Evolutionary conservation across 2,797 vertebrate genomes (phyloP), one percentile per base, ranked within the genome.

Genomic region (Acrossocheilus fasciatus): DNA sequence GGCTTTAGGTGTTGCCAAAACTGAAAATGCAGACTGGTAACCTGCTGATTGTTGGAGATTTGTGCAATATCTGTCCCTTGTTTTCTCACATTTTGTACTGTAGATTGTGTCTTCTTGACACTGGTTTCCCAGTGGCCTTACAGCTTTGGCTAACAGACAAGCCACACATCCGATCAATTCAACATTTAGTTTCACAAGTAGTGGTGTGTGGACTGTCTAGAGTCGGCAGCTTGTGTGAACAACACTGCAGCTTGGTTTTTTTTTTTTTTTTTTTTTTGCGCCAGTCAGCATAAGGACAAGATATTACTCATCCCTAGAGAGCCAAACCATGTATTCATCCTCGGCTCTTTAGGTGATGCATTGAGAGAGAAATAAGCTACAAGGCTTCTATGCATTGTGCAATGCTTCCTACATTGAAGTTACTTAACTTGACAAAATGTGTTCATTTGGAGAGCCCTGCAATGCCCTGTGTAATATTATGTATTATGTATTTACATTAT

Each of bases 201-300:
- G 15, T 76, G 72, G 66, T 84, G 43, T 50, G 59, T 14, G 41
- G 10, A 47, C 69, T 26, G 34, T 82, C 47, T 54, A 54, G 7
- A 0, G n/a, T 75, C 50, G 41, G 30, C 26, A 64, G 70, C 54
- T 72, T 73, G 36, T 39, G 45, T 20, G n/a, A 83, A 83, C 52
- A 34, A 59, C 41, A 47, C 6, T 75, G 41, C 82, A 66, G 43
- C 30, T 81, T 50, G 41, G 11, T 4, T 45, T 66, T 64, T 70
- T 23, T 10, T 52, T 64, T 36, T 36, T 36, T 36, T 36, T 36
- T 36, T 66, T 23, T 39, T 39, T 76, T 68, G 41, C 52, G 73
- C 43, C 4, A 75, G 30, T 83, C 43, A 66, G 23, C 43, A 50
- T 54, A 84, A 68, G 73, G 43, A 76, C 43, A 41, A 77, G 45